Percentiles rank a stretch among this genome's conserved stretches.
Evolutionary conservation across 2,888 invertebrate species (phyloP).

Genomic region (Drosophila longiperda): DNA sequence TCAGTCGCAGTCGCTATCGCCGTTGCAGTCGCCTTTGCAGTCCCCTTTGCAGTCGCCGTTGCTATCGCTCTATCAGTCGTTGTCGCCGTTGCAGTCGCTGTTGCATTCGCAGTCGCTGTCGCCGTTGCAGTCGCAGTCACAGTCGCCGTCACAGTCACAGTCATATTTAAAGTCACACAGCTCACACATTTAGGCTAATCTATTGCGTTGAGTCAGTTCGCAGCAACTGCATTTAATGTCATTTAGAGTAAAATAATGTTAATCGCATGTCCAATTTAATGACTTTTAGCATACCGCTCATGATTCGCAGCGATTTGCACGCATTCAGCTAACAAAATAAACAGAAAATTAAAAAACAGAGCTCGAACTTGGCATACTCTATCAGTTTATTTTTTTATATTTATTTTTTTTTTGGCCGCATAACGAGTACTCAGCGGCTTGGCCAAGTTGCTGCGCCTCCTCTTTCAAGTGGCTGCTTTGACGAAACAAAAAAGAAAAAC

Average conservation of each 20-base stretch:
- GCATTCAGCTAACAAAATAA: constrained; percentile 56
- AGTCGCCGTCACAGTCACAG: neutral
- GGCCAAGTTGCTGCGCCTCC: constrained; percentile 1
- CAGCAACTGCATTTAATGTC: constrained; percentile 65
- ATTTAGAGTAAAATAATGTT: constrained; percentile 77
- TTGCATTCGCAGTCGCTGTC: too few species aligned
- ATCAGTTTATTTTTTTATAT: neutral
- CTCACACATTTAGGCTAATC: constrained; percentile 60
- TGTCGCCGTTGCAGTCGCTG: neutral
- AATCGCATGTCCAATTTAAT: constrained; percentile 79
- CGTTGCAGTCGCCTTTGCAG: neutral
- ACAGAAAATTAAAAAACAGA: constrained; percentile 10
- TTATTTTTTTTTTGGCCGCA: neutral
- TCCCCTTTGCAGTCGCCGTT: neutral
- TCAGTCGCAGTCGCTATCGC: neutral
- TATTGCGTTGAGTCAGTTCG: constrained; percentile 47
- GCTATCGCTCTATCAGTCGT: too few species aligned
- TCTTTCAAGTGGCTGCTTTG: neutral
- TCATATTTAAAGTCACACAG: constrained; percentile 9
- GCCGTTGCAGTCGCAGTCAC: too few species aligned
- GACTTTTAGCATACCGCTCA: constrained; percentile 67
- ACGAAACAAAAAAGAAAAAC: constrained; percentile 28
- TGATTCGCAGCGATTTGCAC: constrained; percentile 53
- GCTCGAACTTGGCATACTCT: constrained; percentile 23
- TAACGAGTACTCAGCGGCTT: constrained; percentile 2